Percentiles rank a stretch among this genome's conserved stretches.
These are phyloP conservation scores for Porites rus DNA, from an alignment of 92 coral and sea anemone species.

Conservation along the genomic window DNA sequence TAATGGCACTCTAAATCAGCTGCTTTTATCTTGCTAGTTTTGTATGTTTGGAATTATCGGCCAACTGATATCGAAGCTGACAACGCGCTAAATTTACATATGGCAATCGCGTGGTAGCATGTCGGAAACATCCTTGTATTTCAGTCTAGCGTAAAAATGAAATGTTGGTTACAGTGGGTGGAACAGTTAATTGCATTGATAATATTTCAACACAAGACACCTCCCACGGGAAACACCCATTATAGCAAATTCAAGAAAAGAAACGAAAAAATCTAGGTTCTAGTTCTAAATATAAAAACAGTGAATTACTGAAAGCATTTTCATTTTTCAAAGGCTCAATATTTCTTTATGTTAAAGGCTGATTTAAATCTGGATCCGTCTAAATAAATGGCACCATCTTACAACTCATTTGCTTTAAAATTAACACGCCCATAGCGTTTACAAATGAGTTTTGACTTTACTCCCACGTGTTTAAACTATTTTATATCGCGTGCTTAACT, in stretches of 20 bases:
- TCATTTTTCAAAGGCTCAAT: not conserved
- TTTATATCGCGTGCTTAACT: no score
- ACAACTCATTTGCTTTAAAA: not conserved
- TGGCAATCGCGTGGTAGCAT: not conserved
- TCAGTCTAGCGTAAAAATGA: not conserved
- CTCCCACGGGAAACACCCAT: slow-evolving; percentile 4
- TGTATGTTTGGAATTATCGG: no score
- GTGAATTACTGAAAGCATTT: not conserved
- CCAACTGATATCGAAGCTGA: no score
- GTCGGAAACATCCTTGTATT: not conserved
- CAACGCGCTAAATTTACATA: slow-evolving; percentile 1
- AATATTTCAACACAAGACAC: not conserved
- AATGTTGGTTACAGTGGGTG: not conserved
- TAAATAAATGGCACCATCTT: not conserved
- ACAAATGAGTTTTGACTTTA: not conserved
- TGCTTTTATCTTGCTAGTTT: no score
- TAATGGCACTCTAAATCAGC: no score
- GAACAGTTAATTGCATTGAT: not conserved
- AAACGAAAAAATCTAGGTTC: slow-evolving; percentile 23
- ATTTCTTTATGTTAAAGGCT: not conserved
- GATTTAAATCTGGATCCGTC: not conserved
- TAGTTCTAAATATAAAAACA: not conserved
- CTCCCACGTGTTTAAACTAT: no score
- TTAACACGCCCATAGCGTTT: not conserved
- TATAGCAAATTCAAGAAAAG: not conserved